These are phyloP conservation scores for Andrena cerasifolii DNA, from an alignment of 1,140 invertebrate genomes.

Conservation along the genomic window DNA sequence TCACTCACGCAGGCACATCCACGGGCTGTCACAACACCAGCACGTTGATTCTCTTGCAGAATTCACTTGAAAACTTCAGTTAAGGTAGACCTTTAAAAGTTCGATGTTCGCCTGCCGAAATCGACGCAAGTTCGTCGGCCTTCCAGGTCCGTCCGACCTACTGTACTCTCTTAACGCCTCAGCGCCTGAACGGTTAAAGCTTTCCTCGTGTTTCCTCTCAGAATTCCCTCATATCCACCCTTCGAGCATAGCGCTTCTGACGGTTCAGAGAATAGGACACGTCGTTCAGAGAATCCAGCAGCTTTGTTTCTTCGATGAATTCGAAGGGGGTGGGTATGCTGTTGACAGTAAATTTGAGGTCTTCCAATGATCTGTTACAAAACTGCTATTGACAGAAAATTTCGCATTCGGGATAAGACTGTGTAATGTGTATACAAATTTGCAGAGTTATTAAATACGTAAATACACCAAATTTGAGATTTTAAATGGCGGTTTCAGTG, in stretches of 20 bases:
- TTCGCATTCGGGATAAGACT: neutral
- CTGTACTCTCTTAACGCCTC: slow-evolving; percentile 34
- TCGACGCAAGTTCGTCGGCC: slow-evolving; percentile 45
- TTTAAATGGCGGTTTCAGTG: too few species aligned
- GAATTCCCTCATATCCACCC: slow-evolving; percentile 47
- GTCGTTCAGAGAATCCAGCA: neutral
- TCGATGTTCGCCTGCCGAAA: slow-evolving; percentile 52
- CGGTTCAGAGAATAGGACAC: neutral
- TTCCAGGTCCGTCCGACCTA: slow-evolving; percentile 5
- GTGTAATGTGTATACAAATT: neutral
- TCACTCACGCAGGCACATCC: neutral
- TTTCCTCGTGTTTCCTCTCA: slow-evolving; percentile 67
- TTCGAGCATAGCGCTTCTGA: slow-evolving; percentile 31
- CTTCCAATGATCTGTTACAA: neutral
- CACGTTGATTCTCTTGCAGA: slow-evolving; percentile 25
- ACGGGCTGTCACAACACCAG: neutral
- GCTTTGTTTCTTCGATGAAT: neutral
- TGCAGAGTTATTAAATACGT: too few species aligned
- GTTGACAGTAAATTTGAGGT: neutral
- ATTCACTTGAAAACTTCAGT: slow-evolving; percentile 50
- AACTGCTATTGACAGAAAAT: neutral
- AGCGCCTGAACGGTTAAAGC: slow-evolving; percentile 68
- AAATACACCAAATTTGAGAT: neutral
- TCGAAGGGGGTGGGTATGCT: neutral
- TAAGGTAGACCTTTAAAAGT: slow-evolving; percentile 68